Percentiles rank a stretch among this genome's conserved stretches.
Conservation (phyloP, 2,888 invertebrate species). For the Torymus auratus region DNA sequence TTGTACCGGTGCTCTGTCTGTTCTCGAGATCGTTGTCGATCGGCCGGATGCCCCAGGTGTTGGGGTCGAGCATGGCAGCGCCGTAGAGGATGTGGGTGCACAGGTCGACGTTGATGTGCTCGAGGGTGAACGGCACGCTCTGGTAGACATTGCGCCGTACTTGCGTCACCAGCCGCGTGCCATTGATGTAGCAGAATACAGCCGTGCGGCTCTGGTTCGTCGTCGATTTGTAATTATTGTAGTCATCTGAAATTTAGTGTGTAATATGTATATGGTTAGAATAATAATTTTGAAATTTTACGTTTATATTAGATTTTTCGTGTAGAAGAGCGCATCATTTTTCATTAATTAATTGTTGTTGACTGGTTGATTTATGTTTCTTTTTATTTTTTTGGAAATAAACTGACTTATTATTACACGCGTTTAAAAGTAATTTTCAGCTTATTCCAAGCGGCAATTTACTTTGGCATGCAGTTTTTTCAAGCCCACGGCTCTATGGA, state of each 20-base stretch:
- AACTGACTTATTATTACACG: too few relatives aligned
- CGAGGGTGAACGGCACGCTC: slow-evolving; percentile 2
- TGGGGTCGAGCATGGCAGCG: slow-evolving; percentile 11
- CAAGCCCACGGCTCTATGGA: too few relatives aligned
- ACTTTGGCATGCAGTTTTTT: too few relatives aligned
- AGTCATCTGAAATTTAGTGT: background rate
- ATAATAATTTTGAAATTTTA: background rate
- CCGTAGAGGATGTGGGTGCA: slow-evolving; percentile 51
- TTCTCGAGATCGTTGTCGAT: slow-evolving; percentile 16
- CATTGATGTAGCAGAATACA: slow-evolving; percentile 51
- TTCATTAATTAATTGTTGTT: too few relatives aligned
- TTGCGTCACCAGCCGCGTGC: slow-evolving; percentile 7
- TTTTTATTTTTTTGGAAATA: too few relatives aligned
- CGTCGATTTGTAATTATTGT: slow-evolving; percentile 5
- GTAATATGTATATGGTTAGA: background rate
- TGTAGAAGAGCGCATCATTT: too few relatives aligned
- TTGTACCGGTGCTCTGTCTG: background rate
- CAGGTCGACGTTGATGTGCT: slow-evolving; percentile 14
- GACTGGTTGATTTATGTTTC: too few relatives aligned
- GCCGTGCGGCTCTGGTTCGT: slow-evolving; percentile 16
- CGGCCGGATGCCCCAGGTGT: background rate
- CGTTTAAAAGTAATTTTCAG: too few relatives aligned
- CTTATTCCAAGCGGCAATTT: too few relatives aligned
- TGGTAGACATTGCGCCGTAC: background rate
- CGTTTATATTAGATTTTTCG: too few relatives aligned